These are phyloP conservation scores for Acanthaster planci DNA, from an alignment of 35 echinoderm and acorn worm species.

Conservation along the genomic window DNA sequence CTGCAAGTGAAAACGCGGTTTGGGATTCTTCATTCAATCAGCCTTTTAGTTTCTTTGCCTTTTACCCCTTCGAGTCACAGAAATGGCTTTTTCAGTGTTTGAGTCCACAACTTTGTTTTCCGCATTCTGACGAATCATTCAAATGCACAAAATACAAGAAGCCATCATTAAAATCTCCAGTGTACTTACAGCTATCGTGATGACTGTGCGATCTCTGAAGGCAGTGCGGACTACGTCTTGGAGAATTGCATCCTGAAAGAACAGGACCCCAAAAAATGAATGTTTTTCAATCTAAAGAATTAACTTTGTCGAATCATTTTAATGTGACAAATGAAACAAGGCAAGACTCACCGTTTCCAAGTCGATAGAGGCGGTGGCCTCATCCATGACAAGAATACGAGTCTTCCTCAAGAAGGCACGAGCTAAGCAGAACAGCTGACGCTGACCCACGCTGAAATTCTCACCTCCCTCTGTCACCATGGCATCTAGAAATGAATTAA, in stretches of 20 bases:
- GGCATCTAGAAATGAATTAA: slow-evolving; percentile 15
- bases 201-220: slow-evolving; percentile 80
- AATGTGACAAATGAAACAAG: too few species aligned
- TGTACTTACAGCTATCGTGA: slow-evolving; percentile 89
- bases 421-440: slow-evolving; percentile 61
- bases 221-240: slow-evolving; percentile 78
- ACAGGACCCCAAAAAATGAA: slow-evolving; percentile 12
- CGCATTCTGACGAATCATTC: too few species aligned
- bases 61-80: too few species aligned
- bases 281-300: too few species aligned
- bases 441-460: slow-evolving; percentile 65
- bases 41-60: too few species aligned
- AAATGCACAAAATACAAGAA: too few species aligned
- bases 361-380: slow-evolving; percentile 39
- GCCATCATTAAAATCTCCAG: too few species aligned
- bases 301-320: neutral
- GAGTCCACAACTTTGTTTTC: too few species aligned
- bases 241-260: slow-evolving; percentile 74
- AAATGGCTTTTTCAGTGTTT: too few species aligned
- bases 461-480: slow-evolving; percentile 40
- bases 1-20: too few species aligned
- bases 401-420: slow-evolving; percentile 60
- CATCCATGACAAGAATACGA: slow-evolving; percentile 58
- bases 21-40: too few species aligned
- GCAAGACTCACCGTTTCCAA: slow-evolving; percentile 31